Evolutionary conservation across 2,113 vertebrate species (phyloP).

Genomic region (Corythaeola cristata): DNA sequence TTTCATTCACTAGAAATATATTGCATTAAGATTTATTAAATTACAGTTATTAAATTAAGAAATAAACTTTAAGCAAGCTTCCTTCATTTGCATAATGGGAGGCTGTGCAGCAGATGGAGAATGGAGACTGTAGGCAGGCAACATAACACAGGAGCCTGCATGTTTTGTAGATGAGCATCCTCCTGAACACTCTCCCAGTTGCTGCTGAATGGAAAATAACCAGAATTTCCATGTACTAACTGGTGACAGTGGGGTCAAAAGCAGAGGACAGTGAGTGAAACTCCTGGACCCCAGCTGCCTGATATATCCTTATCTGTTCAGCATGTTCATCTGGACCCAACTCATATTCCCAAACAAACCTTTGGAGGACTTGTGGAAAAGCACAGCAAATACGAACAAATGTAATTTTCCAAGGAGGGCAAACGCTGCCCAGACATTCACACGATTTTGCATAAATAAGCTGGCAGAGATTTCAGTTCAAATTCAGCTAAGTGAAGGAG

Average conservation of each 20-base stretch:
- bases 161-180: constrained; percentile 40
- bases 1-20: constrained; percentile 49
- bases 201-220: constrained; percentile 10
- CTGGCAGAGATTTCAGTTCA: not conserved
- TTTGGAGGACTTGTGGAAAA: constrained; percentile 18
- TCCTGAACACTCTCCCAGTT: not conserved
- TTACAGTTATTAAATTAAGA: constrained; percentile 68
- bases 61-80: constrained; percentile 50
- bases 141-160: not conserved
- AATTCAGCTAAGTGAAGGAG: not conserved
- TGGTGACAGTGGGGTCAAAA: not conserved
- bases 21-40: constrained; percentile 64
- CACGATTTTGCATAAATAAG: not conserved
- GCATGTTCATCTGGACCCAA: not conserved
- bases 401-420: not conserved
- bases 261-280: not conserved
- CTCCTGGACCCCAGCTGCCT: not conserved
- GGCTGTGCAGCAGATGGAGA: constrained; percentile 59
- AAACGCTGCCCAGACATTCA: not conserved
- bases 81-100: constrained; percentile 60
- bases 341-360: not conserved
- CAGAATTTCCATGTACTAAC: not conserved
- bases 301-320: not conserved
- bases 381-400: not conserved
- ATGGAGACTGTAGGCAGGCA: constrained; percentile 34